Percentiles rank a stretch among this genome's conserved stretches.
Conservation (phyloP, 53 echinoderm and acorn worm genomes). For the Pentamera pediparva region DNA sequence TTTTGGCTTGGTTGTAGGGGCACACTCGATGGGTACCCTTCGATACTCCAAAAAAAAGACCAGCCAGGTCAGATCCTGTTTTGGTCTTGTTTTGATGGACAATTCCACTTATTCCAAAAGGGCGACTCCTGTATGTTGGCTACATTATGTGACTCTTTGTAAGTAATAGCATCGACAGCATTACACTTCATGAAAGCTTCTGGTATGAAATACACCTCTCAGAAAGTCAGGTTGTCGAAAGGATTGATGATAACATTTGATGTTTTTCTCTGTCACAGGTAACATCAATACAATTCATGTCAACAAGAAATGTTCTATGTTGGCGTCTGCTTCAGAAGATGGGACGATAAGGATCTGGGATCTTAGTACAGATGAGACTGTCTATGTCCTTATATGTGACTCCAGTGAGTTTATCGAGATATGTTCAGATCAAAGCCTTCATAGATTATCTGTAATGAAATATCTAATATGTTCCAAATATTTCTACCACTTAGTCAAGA, state of each 20-base stretch:
- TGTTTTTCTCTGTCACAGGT: slow-evolving; percentile 22
- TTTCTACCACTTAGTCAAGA: too few species aligned
- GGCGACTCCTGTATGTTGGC: too few species aligned
- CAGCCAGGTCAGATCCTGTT: too few species aligned
- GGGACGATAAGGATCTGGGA: slow-evolving; percentile 68
- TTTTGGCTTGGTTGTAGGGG: too few species aligned
- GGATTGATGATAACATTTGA: background rate
- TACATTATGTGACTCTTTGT: too few species aligned
- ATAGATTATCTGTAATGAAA: too few species aligned
- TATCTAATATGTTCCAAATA: too few species aligned
- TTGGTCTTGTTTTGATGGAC: background rate
- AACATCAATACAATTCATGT: slow-evolving; percentile 47
- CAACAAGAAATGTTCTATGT: slow-evolving; percentile 43
- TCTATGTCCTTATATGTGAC: slow-evolving; percentile 24
- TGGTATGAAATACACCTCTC: background rate
- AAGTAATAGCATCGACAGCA: background rate
- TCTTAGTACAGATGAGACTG: slow-evolving; percentile 50
- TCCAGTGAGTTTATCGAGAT: background rate
- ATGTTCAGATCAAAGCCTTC: background rate
- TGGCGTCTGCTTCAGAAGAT: slow-evolving; percentile 63
- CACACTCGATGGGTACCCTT: too few species aligned
- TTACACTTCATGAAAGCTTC: background rate
- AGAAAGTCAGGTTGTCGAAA: too few species aligned
- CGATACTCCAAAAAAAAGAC: too few species aligned
- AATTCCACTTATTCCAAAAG: too few species aligned